Conservation (phyloP, 2,888 invertebrate species). For the Antheraea assamensis region DNA sequence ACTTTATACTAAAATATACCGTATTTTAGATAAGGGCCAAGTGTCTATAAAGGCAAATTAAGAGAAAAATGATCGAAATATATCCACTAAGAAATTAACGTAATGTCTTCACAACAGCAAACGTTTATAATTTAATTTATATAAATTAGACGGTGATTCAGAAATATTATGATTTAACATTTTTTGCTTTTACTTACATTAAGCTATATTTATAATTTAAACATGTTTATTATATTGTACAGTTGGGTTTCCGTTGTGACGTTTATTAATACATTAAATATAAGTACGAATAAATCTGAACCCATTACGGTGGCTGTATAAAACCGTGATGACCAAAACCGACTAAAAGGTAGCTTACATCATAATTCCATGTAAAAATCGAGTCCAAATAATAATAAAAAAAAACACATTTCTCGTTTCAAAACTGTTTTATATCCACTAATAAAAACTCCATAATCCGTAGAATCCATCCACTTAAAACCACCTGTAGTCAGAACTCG, state of each 20-base stretch:
- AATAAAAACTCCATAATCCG: conserved; percentile 27
- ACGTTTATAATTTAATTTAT: neutral
- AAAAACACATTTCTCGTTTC: conserved; percentile 39
- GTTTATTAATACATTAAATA: neutral
- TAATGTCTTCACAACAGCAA: no score
- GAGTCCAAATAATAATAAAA: conserved; percentile 18
- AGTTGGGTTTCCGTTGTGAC: no score
- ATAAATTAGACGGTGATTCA: neutral
- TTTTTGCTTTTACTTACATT: neutral
- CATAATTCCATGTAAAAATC: neutral
- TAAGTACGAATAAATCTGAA: neutral
- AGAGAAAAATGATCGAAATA: no score
- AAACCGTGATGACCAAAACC: neutral
- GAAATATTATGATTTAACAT: neutral
- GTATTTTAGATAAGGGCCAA: no score
- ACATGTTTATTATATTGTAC: no score
- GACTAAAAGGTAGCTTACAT: neutral
- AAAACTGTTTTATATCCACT: conserved; percentile 40
- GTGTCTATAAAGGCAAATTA: no score
- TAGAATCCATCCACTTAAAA: conserved; percentile 24
- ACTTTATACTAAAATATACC: no score
- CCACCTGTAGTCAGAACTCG: conserved; percentile 11
- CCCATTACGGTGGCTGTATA: neutral
- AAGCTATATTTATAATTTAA: neutral
- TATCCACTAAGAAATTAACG: no score